Percentiles rank a stretch among this genome's conserved stretches.
phyloP scores from a whole-genome alignment of 2,113 vertebrate species.

The Xiphophorus maculatus region DNA sequence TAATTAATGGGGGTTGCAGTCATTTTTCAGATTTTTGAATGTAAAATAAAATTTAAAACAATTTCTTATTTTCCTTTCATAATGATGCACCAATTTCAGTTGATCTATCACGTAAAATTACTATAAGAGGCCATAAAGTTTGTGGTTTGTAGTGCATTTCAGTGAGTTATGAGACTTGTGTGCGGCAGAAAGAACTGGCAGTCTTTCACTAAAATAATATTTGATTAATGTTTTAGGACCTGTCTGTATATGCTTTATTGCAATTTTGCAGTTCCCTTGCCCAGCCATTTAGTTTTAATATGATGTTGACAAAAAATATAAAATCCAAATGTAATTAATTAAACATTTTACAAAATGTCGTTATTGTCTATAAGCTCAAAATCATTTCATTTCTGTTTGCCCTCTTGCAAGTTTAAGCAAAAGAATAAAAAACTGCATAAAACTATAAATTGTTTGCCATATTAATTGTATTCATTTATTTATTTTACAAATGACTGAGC shows the following conservation, averaged over 20 bases:
- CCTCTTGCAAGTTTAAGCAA: not conserved
- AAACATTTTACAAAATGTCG: not conserved
- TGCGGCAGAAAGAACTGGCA: not conserved
- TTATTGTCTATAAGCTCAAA: not conserved
- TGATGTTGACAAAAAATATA: not conserved
- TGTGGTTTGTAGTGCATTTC: not conserved
- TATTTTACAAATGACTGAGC: constrained; percentile 7
- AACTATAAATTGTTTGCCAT: not conserved
- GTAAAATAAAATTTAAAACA: not conserved
- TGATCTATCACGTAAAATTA: not conserved
- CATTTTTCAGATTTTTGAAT: not conserved
- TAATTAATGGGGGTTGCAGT: not conserved
- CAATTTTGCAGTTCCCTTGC: not conserved
- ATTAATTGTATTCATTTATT: not conserved
- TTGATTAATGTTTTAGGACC: not conserved
- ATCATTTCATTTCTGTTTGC: not conserved
- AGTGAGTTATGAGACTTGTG: not conserved
- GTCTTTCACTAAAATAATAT: not conserved
- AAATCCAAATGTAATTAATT: not conserved
- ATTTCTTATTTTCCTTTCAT: not conserved
- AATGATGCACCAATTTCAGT: not conserved
- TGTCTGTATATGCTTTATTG: not conserved
- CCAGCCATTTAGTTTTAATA: not conserved
- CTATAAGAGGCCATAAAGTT: too few species aligned
- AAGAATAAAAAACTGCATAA: not conserved